Conservation (phyloP, 2,888 invertebrate genomes). For the Acanthosoma haemorrhoidale region DNA sequence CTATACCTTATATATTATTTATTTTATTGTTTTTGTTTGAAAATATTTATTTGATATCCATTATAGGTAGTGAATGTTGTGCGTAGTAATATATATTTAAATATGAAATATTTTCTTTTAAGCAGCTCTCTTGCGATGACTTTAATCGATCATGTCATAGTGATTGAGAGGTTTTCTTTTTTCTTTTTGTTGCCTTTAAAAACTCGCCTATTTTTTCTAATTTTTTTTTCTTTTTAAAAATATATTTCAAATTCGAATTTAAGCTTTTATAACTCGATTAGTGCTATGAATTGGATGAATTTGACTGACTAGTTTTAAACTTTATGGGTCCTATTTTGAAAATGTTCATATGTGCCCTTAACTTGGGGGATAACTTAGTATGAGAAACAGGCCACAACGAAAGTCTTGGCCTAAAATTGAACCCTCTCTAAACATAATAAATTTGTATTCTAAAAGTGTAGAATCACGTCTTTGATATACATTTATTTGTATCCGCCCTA, state of each 20-base stretch:
- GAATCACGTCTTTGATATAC: conserved; percentile 22
- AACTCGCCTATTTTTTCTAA: not conserved
- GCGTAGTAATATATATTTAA: not conserved
- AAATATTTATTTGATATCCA: conserved; percentile 20
- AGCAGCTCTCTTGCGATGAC: not conserved
- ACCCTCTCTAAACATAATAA: conserved; percentile 19
- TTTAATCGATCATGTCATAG: not conserved
- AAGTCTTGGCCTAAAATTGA: conserved; percentile 18
- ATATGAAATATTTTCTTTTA: not conserved
- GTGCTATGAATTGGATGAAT: conserved; percentile 31
- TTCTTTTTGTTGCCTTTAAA: not conserved
- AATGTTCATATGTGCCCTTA: conserved; percentile 23
- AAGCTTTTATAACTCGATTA: conserved; percentile 30
- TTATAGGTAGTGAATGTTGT: not conserved
- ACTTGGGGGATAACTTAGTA: not conserved
- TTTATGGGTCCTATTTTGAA: conserved; percentile 27
- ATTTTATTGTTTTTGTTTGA: conserved; percentile 26
- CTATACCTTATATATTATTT: conserved; percentile 18
- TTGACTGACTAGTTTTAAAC: conserved; percentile 36
- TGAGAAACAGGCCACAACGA: conserved; percentile 29
- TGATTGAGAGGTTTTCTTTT: not conserved
- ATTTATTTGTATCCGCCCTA: conserved; percentile 31
- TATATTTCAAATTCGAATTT: conserved; percentile 25
- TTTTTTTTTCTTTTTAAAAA: not conserved
- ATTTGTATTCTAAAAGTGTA: conserved; percentile 26